Conservation (phyloP, 2,888 invertebrate genomes). For the Heliconius ismenius region DNA sequence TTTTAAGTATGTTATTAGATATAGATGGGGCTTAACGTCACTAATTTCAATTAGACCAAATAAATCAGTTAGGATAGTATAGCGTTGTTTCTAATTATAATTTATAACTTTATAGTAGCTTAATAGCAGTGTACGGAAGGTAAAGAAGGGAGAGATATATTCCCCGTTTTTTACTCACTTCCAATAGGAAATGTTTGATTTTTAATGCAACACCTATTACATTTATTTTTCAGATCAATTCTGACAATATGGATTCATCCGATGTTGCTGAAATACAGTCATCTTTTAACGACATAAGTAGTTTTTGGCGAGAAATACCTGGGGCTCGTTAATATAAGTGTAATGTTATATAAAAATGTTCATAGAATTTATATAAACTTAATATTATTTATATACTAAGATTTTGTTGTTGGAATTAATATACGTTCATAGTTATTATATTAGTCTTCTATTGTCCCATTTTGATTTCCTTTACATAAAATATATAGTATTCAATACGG, state of each 20-base stretch:
- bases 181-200: no score
- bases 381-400: not conserved
- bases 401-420: slow-evolving; percentile 3
- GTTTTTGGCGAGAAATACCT: slow-evolving; percentile 57
- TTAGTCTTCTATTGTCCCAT: not conserved
- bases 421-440: not conserved
- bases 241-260: slow-evolving; percentile 40
- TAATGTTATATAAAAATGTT: not conserved
- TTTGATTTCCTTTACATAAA: no score
- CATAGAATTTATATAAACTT: slow-evolving; percentile 7
- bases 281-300: slow-evolving; percentile 63
- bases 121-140: no score
- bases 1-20: not conserved
- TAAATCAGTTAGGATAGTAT: not conserved
- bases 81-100: not conserved
- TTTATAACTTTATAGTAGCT: no score
- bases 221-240: slow-evolving; percentile 45
- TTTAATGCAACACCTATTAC: not conserved
- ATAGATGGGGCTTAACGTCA: not conserved
- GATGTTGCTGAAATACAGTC: slow-evolving; percentile 67
- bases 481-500: no score
- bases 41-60: not conserved
- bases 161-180: no score
- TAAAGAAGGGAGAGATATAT: no score
- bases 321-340: slow-evolving; percentile 17